These are phyloP conservation scores for Meta bourneti DNA, from an alignment of 2,888 invertebrate genomes.

Conservation along the genomic window DNA sequence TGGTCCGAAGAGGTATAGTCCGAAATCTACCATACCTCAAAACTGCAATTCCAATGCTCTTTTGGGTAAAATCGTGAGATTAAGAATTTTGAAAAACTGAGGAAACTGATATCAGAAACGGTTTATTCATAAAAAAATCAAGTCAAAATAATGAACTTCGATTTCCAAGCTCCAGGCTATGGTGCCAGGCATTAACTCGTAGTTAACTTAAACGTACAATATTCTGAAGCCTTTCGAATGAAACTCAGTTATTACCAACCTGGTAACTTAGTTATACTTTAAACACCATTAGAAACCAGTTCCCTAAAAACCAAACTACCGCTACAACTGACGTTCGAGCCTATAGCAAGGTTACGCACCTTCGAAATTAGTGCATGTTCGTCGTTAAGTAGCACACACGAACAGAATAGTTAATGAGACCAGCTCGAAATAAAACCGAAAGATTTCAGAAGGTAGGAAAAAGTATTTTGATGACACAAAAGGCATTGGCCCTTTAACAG, in stretches of 20 bases:
- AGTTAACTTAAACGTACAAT: no score
- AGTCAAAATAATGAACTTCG: no score
- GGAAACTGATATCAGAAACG: no score
- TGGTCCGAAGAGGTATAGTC: no score
- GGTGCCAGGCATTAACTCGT: no score
- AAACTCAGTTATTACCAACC: not conserved
- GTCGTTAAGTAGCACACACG: not conserved
- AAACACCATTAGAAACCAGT: not conserved
- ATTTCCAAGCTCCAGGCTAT: no score
- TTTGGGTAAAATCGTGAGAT: no score
- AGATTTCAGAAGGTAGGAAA: not conserved
- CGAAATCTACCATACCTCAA: no score
- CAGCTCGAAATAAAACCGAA: not conserved
- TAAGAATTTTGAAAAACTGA: no score
- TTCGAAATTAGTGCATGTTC: conserved; percentile 1
- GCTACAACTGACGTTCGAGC: not conserved
- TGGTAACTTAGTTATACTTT: not conserved
- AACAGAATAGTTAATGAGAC: not conserved
- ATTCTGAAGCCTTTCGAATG: not conserved
- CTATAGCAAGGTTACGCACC: not conserved
- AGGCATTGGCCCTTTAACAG: not conserved
- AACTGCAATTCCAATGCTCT: no score
- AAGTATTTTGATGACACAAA: not conserved
- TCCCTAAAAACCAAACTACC: not conserved
- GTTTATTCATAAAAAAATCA: no score